These are phyloP conservation scores for Lates calcarifer DNA, from an alignment of 2,113 vertebrate species.

Conservation along the genomic window DNA sequence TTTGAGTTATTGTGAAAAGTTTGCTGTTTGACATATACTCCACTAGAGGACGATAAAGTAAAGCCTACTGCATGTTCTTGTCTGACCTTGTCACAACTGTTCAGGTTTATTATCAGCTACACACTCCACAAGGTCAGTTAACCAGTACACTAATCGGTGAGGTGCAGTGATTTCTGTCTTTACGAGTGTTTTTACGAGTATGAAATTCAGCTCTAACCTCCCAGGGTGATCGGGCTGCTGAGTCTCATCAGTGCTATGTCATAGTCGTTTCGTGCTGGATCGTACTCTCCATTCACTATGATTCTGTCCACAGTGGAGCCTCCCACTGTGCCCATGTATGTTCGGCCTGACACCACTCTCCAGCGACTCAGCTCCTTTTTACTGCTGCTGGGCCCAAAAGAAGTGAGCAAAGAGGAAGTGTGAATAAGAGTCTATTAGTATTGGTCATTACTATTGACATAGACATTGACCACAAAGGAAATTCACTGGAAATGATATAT, in stretches of 20 bases:
- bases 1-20: neutral
- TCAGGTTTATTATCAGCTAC: neutral
- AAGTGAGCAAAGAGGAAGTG: neutral
- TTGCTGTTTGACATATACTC: neutral
- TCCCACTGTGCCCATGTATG: conserved; percentile 67
- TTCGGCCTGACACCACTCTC: conserved; percentile 84
- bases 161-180: neutral
- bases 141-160: neutral
- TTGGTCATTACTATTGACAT: no score
- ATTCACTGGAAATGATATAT: neutral
- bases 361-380: conserved; percentile 82
- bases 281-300: conserved; percentile 78
- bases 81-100: neutral
- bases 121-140: neutral
- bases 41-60: conserved; percentile 42
- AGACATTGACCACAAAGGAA: neutral
- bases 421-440: neutral
- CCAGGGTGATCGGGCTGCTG: conserved; percentile 78
- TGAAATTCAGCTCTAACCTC: conserved; percentile 80
- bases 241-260: conserved; percentile 92
- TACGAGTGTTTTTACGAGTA: neutral
- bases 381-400: conserved; percentile 38
- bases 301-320: conserved; percentile 87
- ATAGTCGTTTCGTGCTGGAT: conserved; percentile 74
- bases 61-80: neutral